Evolutionary conservation across 2,113 vertebrate species (phyloP).

Genomic region (Cisticola juncidis): DNA sequence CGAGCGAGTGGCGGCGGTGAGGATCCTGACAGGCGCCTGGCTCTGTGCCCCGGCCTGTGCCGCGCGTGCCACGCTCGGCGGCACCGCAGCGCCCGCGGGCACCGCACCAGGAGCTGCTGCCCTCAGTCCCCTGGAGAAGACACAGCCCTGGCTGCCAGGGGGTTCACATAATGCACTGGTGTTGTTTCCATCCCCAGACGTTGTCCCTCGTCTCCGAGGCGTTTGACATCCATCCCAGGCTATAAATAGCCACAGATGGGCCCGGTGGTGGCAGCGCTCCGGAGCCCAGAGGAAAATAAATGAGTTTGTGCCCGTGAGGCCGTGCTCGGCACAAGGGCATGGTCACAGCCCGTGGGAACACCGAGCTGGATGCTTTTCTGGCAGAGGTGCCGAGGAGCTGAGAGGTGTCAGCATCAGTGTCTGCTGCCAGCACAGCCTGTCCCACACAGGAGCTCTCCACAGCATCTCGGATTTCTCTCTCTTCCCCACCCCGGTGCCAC

Average conservation of each 20-base stretch:
- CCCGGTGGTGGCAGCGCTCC: neutral
- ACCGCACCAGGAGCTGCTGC: accelerated
- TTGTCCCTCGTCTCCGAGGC: neutral
- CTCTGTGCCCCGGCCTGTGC: neutral
- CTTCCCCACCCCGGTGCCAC: accelerated
- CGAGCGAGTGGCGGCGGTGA: neutral
- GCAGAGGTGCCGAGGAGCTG: neutral
- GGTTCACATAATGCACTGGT: neutral
- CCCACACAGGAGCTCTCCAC: neutral
- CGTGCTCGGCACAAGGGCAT: accelerated
- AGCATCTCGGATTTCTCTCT: neutral
- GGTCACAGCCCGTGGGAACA: accelerated
- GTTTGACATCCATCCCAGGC: neutral
- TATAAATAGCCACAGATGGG: neutral
- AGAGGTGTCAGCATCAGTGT: accelerated
- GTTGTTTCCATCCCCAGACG: neutral
- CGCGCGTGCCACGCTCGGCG: accelerated
- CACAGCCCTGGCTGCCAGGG: neutral
- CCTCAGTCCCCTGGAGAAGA: accelerated
- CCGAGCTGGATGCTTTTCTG: accelerated
- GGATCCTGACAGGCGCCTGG: neutral
- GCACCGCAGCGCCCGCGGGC: neutral
- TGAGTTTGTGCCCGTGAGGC: accelerated
- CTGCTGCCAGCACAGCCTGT: neutral
- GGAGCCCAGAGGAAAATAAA: neutral